Evolutionary conservation across 2,113 vertebrate species (phyloP).

Genomic region (Tychaedon coryphoeus): DNA sequence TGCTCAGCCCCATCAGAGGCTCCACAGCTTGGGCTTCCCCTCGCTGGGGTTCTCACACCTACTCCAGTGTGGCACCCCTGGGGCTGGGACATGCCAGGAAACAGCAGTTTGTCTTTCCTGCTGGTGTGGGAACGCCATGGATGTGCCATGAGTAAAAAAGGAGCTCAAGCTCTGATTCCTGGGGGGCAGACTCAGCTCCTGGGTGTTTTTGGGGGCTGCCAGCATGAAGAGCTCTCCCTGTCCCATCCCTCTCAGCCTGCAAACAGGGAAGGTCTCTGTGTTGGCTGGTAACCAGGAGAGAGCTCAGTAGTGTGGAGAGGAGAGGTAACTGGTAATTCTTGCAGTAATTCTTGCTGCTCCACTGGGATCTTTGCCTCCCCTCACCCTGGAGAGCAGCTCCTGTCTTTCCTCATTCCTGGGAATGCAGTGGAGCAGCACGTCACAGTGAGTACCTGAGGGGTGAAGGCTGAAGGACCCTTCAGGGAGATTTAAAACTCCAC

Average conservation of each 20-base stretch:
- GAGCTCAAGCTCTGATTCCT: neutral
- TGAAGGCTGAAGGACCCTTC: neutral
- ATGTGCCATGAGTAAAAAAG: accelerated
- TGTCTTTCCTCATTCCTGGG: neutral
- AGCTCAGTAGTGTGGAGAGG: neutral
- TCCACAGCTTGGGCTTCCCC: neutral
- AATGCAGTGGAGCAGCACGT: neutral
- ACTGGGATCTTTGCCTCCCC: neutral
- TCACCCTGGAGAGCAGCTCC: neutral
- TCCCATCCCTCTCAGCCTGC: neutral
- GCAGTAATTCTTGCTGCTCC: neutral
- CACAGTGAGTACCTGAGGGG: neutral
- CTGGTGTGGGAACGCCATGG: neutral
- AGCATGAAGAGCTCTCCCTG: neutral
- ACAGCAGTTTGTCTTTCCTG: neutral
- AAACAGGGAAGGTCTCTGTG: neutral
- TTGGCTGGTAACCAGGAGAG: neutral
- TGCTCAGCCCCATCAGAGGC: neutral
- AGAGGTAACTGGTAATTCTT: neutral
- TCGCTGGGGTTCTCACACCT: neutral
- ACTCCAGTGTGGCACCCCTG: accelerated
- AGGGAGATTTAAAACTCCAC: neutral
- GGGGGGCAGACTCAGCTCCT: accelerated
- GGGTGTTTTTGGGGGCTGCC: neutral
- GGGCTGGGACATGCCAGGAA: accelerated